Evolutionary conservation across 2,797 vertebrate genomes (phyloP), one percentile per base, ranked within the genome.

Genomic region (Lophotriccus pileatus): DNA sequence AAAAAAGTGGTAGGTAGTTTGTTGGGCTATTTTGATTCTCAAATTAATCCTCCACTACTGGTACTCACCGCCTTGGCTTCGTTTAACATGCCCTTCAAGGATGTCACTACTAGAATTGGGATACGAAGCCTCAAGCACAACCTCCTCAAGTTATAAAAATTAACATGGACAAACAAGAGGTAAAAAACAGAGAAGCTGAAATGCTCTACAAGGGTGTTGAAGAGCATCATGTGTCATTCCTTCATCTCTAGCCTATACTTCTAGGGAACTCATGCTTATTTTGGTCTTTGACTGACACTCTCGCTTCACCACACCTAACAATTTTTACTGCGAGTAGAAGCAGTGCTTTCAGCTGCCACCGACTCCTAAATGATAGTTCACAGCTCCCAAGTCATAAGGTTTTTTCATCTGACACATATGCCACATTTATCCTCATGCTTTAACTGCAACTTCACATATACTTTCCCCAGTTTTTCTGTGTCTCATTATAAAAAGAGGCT

Each of bases 251-350:
- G 47, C 77, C 76, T 23, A 34, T 13, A 6, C 37, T 73, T 62
- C 25, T 4, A 49, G 9, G 22, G 37, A 89, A 68, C 32, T 79
- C n/a, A 53, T 58, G 39, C 32, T 69, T 84, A 70, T 74, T 94
- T 93, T 14, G 7, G 37, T 84, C 78, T 67, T 62, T 80, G 49
- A 83, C 16, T n/a, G 53, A 68, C n/a, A n/a, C 39, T n/a, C 28
- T 63, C 1, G 2, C 17, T 63, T 80, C 68, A 47, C 27, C 5
- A 28, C 36, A 84, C 22, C 46, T 34, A 52, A 18, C 43, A 37
- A 43, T 0, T 77, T 74, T 24, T 47, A 59, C 32, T 83, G 58
- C 0, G 0, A 83, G 36, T 2, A 32, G 27, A 67, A 84, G 37
- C 0, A 0, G 28, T 64, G 46, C 68, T 76, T 60, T 73, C 47